Percentiles rank a stretch among this genome's conserved stretches.
Conservation (phyloP, 2,888 invertebrate species). For the Crocallis elinguaria region DNA sequence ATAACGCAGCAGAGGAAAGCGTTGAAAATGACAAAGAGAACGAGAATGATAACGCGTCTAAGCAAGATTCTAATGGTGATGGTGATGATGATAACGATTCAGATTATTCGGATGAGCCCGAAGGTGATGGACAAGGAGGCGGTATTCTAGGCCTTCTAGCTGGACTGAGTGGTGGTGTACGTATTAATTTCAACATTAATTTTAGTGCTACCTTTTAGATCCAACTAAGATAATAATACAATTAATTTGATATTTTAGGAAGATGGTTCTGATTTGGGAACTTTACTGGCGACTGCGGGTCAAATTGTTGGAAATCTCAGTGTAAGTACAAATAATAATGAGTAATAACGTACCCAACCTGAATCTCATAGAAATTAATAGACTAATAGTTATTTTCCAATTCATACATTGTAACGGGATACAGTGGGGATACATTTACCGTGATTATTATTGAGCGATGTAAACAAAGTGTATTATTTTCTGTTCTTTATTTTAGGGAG, state of each 20-base stretch:
- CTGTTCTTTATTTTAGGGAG: constrained; percentile 63
- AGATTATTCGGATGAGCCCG: constrained; percentile 72
- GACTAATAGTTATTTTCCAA: no score
- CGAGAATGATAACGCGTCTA: constrained; percentile 43
- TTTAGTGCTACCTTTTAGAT: background rate
- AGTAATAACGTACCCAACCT: no score
- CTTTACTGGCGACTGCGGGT: constrained; percentile 73
- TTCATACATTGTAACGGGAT: no score
- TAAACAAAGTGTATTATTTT: no score
- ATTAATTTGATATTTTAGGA: constrained; percentile 54
- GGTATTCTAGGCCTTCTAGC: constrained; percentile 75
- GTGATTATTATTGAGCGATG: no score
- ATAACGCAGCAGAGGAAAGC: constrained; percentile 53
- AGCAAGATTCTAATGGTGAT: constrained; percentile 51
- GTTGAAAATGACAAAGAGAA: constrained; percentile 44
- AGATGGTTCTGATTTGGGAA: constrained; percentile 78
- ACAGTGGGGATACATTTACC: no score
- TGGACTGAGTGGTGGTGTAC: constrained; percentile 77
- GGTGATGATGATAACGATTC: constrained; percentile 44
- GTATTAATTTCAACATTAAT: constrained; percentile 36
- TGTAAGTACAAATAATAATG: constrained; percentile 71
- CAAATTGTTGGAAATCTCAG: constrained; percentile 75
- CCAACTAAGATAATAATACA: background rate
- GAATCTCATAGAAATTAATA: no score
- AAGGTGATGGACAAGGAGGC: constrained; percentile 78